phyloP scores from a whole-genome alignment of 2,888 invertebrate genomes.

The Polymixis lichenea region DNA sequence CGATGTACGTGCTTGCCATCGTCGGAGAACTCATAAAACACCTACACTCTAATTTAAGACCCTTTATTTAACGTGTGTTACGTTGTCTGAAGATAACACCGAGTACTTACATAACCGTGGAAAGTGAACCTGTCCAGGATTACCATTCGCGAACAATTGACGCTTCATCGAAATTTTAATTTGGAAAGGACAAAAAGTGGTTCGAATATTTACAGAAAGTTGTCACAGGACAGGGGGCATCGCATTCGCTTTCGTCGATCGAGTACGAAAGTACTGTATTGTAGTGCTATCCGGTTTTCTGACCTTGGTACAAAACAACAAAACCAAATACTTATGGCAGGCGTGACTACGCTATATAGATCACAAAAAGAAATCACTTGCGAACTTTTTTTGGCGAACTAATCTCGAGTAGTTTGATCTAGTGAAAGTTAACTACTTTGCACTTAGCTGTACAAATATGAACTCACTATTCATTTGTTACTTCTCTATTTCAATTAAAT shows the following conservation, averaged over 20 bases:
- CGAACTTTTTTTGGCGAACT: constrained; percentile 79
- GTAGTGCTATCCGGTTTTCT: constrained; percentile 81
- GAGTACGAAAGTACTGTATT: constrained; percentile 86
- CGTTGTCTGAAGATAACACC: constrained; percentile 71
- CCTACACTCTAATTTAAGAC: constrained; percentile 82
- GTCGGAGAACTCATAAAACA: constrained; percentile 72
- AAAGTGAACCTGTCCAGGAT: constrained; percentile 84
- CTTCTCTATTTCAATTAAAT: constrained; percentile 59
- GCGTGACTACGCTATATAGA: constrained; percentile 82
- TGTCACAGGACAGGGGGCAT: constrained; percentile 84
- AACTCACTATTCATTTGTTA: constrained; percentile 56
- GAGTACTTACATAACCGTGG: constrained; percentile 81
- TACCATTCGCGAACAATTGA: constrained; percentile 82
- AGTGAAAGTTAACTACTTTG: constrained; percentile 83
- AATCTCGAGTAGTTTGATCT: constrained; percentile 77
- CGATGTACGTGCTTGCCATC: constrained; percentile 51
- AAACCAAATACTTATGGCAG: constrained; percentile 73
- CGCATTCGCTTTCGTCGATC: constrained; percentile 87
- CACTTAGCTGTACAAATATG: constrained; percentile 66
- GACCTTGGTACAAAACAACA: constrained; percentile 84
- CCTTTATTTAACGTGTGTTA: constrained; percentile 81
- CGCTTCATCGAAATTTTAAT: constrained; percentile 84
- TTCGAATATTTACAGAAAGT: constrained; percentile 86
- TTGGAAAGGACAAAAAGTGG: constrained; percentile 88
- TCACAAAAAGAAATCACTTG: constrained; percentile 82